These are phyloP conservation scores for Molorchus minor DNA, from an alignment of 2,888 invertebrate genomes.

Conservation along the genomic window DNA sequence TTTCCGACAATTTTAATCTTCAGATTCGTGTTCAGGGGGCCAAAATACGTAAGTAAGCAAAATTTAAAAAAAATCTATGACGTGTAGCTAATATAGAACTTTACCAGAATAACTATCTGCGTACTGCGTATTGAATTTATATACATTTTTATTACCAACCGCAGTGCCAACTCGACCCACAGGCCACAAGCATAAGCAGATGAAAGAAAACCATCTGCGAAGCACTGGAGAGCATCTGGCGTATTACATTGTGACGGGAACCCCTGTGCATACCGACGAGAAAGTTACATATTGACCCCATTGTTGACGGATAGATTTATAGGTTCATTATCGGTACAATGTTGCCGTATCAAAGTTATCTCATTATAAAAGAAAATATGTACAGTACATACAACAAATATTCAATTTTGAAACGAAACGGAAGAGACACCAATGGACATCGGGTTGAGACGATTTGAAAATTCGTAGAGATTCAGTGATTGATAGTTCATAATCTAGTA, in stretches of 20 bases:
- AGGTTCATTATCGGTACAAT: background rate
- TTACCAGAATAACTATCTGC: too few species aligned
- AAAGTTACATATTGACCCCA: slow-evolving; percentile 8
- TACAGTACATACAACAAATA: background rate
- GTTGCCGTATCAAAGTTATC: background rate
- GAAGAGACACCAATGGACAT: too few species aligned
- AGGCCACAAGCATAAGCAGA: background rate
- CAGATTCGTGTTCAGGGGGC: too few species aligned
- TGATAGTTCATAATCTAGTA: too few species aligned
- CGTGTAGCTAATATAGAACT: too few species aligned
- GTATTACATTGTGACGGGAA: background rate
- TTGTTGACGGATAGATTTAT: slow-evolving; percentile 3
- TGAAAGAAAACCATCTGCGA: background rate
- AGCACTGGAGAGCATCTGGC: slow-evolving; percentile 1
- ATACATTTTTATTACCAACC: background rate
- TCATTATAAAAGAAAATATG: background rate
- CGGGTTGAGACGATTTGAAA: too few species aligned
- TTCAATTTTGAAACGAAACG: too few species aligned
- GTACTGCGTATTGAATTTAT: too few species aligned
- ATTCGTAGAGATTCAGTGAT: too few species aligned
- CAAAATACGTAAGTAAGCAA: too few species aligned
- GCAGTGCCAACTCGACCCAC: background rate
- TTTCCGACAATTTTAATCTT: too few species aligned
- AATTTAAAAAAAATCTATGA: too few species aligned
- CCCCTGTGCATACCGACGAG: background rate